Conservation (phyloP, 2,797 vertebrate species). For the Scolopax rusticola region DNA sequence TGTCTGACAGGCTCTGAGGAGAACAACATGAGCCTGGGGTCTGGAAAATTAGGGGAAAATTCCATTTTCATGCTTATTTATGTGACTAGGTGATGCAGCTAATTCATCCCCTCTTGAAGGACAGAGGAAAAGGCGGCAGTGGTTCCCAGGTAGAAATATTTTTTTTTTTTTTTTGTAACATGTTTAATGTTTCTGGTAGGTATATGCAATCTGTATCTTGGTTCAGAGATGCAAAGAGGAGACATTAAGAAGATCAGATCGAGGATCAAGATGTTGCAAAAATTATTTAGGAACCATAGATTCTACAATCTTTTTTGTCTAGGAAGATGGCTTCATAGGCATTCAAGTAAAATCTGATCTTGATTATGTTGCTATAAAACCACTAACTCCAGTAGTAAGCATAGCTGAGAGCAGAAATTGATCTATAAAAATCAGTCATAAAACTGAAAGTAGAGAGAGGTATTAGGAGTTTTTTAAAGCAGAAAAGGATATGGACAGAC, state of each 20-base stretch:
- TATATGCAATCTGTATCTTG: background rate
- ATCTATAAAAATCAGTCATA: conserved; percentile 17
- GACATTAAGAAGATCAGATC: background rate
- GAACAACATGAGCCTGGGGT: background rate
- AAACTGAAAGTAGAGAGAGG: background rate
- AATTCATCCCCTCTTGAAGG: background rate
- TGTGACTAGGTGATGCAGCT: background rate
- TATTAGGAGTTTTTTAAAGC: background rate
- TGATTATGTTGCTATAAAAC: background rate
- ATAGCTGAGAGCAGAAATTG: background rate
- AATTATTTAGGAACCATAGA: background rate
- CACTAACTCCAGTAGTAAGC: background rate
- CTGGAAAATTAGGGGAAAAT: background rate
- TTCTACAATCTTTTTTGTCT: background rate
- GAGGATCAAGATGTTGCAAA: background rate
- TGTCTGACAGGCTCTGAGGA: background rate
- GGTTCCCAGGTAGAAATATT: background rate
- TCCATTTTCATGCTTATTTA: background rate
- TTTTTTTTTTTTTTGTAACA: background rate
- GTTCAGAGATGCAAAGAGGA: background rate
- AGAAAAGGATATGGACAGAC: background rate
- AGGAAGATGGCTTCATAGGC: background rate
- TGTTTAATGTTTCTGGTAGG: background rate
- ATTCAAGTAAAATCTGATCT: conserved; percentile 10
- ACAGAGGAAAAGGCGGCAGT: background rate